Base-by-base conservation (phyloP, 2,888 invertebrate species). In the Diarsia dahlii region DNA sequence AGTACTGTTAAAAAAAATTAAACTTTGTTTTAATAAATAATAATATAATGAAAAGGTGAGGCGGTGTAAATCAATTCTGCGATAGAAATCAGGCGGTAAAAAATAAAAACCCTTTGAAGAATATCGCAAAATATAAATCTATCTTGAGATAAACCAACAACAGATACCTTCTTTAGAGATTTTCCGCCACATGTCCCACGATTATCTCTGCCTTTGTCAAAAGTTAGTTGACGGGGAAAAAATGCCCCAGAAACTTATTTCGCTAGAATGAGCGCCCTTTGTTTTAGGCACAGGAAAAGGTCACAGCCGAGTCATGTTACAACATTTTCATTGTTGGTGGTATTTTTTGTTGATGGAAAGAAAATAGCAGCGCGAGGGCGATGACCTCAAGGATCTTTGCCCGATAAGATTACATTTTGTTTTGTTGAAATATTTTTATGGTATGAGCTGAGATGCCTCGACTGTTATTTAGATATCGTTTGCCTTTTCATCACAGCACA, bases 241-340 rank as follows among this genome's bases (percentile, higher is more conserved):
- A 86, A 82, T 84, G 87, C 81, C 87, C 82, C 74, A 88, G 81
- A 89, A 90, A 90, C 81, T 87, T 89, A 89, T 91, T 89, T 81
- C 89, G 89, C 84, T 85, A 89, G 86, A 89, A 81, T 84, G 90
- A 87, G 82, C 89, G 86, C 87, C 86, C 87, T 90, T 90, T 90
- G 89, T 90, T 87, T 87, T 79, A 85, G 73, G 77, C 74, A 77
- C 71, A 82, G 69, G 78, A 78, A 89, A 90, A 90, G 88, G 89
- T 83, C 85, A 82, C 76, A 76, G 66, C 74, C 78, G 83, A 87
- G 78, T 88, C 87, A 82, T 83, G 85, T 88, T 88, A 88, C 82
- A 85, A 81, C 76, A 76, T 72, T 87, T 82, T 78, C 72, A 71
- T 62, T 62, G 73, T 84, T 79, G 82, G 87, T 80, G 86, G 85